Conservation (phyloP, 2,113 vertebrate species). For the Propithecus coquereli region DNA sequence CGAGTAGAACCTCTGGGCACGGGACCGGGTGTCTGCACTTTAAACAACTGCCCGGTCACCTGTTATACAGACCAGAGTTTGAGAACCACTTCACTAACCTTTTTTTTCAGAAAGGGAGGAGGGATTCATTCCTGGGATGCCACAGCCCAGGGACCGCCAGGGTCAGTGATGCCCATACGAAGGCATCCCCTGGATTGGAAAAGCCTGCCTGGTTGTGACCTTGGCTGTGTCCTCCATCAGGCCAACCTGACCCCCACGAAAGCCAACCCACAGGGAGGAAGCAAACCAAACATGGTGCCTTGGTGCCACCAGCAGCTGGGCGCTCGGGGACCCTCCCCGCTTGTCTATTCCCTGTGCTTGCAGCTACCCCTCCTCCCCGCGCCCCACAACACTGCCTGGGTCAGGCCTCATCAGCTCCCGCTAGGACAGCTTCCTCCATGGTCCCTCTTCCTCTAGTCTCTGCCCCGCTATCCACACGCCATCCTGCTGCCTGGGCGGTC, state of each 20-base stretch:
- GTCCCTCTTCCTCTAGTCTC: background rate
- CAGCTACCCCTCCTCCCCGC: rapidly evolving
- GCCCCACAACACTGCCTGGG: background rate
- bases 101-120: background rate
- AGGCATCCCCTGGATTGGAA: background rate
- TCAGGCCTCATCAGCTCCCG: background rate
- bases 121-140: background rate
- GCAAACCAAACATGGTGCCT: background rate
- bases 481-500: background rate
- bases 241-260: background rate
- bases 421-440: background rate
- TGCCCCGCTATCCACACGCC: background rate
- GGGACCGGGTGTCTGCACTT: background rate
- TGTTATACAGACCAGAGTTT: background rate
- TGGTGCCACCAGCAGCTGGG: background rate
- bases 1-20: background rate
- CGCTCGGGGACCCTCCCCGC: background rate
- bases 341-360: background rate
- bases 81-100: background rate
- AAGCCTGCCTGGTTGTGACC: background rate
- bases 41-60: background rate
- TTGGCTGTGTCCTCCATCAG: background rate
- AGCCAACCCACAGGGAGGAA: background rate
- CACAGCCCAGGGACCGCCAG: background rate
- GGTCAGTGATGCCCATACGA: background rate